Conservation (phyloP, 2,888 invertebrate genomes). For the Lasioglossum marginatum region DNA sequence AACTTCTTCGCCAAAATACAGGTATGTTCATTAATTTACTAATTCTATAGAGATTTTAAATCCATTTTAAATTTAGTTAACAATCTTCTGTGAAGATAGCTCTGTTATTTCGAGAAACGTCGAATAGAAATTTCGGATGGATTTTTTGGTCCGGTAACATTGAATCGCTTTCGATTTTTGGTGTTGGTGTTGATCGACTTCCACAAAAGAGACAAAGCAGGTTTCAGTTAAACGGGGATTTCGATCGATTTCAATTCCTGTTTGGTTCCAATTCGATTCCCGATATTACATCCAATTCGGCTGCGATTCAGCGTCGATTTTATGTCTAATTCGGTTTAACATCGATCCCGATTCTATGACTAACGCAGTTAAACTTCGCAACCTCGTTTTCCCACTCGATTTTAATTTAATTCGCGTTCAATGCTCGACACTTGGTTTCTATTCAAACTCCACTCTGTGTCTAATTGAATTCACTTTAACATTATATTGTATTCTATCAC, state of each 20-base stretch:
- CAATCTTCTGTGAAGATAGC: background rate
- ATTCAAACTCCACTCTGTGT: background rate
- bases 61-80: background rate
- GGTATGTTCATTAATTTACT: background rate
- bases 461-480: background rate
- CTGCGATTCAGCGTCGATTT: background rate
- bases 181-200: background rate
- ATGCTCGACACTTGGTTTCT: background rate
- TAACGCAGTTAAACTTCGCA: background rate
- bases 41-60: no score
- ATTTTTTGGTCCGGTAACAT: background rate
- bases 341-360: background rate
- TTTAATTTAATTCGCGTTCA: background rate
- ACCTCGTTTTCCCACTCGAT: background rate
- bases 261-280: background rate
- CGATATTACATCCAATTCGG: background rate
- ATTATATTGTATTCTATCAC: background rate
- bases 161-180: background rate
- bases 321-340: background rate
- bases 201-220: background rate
- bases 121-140: background rate
- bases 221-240: background rate
- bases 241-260: background rate
- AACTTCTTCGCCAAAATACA: background rate
- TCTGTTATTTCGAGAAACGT: background rate